phyloP scores from a whole-genome alignment of 2,888 invertebrate species.

The Lacanobia wlatinum region DNA sequence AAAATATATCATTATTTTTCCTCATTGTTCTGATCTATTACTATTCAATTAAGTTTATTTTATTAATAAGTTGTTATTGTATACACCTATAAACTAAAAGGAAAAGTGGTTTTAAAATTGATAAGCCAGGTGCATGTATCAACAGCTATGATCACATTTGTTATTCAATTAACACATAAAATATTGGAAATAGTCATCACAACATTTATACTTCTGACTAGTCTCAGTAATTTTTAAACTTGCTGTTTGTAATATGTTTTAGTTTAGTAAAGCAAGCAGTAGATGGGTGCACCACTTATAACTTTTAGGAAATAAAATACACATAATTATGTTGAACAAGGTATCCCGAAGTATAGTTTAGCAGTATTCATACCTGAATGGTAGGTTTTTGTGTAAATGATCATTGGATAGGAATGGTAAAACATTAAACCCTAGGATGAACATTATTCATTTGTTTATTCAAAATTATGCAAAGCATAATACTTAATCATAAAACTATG shows the following conservation, averaged over 20 bases:
- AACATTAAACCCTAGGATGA: neutral
- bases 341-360: neutral
- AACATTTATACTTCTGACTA: too few species aligned
- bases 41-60: neutral
- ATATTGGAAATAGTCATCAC: neutral
- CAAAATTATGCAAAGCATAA: neutral
- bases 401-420: neutral
- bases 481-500: neutral
- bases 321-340: neutral
- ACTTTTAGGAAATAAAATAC: too few species aligned
- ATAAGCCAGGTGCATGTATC: constrained; percentile 10
- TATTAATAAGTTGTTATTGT: constrained; percentile 20
- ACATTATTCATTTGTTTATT: neutral
- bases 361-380: neutral
- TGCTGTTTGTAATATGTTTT: too few species aligned
- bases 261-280: neutral
- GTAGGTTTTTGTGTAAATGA: neutral
- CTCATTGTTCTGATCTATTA: constrained; percentile 34
- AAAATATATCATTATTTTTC: constrained; percentile 65
- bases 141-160: neutral
- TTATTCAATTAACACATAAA: neutral
- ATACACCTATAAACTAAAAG: neutral
- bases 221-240: too few species aligned
- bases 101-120: constrained; percentile 36
- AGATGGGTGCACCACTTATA: neutral